Percentiles rank a stretch among this genome's conserved stretches.
Conservation (phyloP, 2,888 invertebrate genomes). For the Eristalinus aeneus region DNA sequence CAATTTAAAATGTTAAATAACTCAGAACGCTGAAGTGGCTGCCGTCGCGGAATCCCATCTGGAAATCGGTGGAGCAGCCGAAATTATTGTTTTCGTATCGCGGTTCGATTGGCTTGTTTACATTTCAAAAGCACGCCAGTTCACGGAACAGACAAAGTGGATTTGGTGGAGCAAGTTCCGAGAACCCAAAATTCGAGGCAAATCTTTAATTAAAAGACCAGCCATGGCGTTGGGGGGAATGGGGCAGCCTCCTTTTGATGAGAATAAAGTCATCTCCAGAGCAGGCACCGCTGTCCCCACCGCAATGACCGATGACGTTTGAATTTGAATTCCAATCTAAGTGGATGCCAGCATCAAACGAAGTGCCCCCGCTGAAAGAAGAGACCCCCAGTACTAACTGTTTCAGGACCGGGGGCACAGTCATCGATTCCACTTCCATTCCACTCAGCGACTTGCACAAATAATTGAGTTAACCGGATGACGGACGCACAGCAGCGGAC, state of each 20-base stretch:
- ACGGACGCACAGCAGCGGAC: constrained; percentile 32
- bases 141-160: constrained; percentile 31
- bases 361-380: too few species aligned
- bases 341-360: too few species aligned
- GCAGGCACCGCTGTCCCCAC: too few species aligned
- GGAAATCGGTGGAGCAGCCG: constrained; percentile 49
- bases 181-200: constrained; percentile 35
- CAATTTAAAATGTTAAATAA: constrained; percentile 67
- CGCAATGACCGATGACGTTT: too few species aligned
- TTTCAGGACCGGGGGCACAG: too few species aligned
- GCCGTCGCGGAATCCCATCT: constrained; percentile 30
- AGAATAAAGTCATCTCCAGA: constrained; percentile 58
- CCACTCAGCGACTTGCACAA: constrained; percentile 54
- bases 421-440: constrained; percentile 29
- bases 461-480: constrained; percentile 52
- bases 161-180: constrained; percentile 25
- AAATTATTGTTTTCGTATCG: constrained; percentile 26
- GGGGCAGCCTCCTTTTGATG: constrained; percentile 40
- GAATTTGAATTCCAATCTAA: constrained; percentile 16
- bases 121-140: constrained; percentile 15
- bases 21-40: constrained; percentile 52
- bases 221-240: constrained; percentile 16
- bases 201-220: constrained; percentile 61
- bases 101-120: constrained; percentile 35
- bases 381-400: too few species aligned